Conservation (phyloP, 2,797 vertebrate species). For the Brachyrhaphis roseni region DNA sequence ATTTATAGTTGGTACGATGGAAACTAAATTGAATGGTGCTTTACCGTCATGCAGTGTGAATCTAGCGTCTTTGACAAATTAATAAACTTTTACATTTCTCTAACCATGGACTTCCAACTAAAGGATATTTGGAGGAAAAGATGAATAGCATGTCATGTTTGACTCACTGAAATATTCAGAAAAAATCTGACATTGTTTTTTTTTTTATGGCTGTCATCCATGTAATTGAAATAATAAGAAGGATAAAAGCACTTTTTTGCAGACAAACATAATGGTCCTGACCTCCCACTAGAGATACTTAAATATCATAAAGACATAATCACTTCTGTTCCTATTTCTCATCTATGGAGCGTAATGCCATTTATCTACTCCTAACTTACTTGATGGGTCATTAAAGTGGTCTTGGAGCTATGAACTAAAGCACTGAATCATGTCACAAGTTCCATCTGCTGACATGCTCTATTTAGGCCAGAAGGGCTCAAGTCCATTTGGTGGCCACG, state of each 20-base stretch:
- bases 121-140: neutral
- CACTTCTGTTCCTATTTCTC: constrained; percentile 60
- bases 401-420: constrained; percentile 73
- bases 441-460: constrained; percentile 76
- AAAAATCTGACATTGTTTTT: constrained; percentile 10
- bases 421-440: constrained; percentile 74
- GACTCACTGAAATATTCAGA: neutral
- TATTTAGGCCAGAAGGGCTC: constrained; percentile 74
- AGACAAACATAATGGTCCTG: constrained; percentile 34
- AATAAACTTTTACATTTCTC: neutral
- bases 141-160: neutral
- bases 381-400: constrained; percentile 78
- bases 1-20: neutral
- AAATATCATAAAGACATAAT: constrained; percentile 71
- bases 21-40: neutral
- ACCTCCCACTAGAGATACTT: constrained; percentile 48
- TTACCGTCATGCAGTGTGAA: neutral
- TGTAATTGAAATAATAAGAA: constrained; percentile 10
- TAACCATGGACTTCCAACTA: neutral
- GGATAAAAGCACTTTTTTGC: constrained; percentile 32
- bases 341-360: constrained; percentile 57
- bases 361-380: constrained; percentile 76
- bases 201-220: constrained; percentile 20
- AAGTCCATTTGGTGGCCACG: constrained; percentile 71
- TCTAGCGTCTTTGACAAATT: neutral